Conservation (phyloP, 2,797 vertebrate species). For the Etheostoma perlongum region DNA sequence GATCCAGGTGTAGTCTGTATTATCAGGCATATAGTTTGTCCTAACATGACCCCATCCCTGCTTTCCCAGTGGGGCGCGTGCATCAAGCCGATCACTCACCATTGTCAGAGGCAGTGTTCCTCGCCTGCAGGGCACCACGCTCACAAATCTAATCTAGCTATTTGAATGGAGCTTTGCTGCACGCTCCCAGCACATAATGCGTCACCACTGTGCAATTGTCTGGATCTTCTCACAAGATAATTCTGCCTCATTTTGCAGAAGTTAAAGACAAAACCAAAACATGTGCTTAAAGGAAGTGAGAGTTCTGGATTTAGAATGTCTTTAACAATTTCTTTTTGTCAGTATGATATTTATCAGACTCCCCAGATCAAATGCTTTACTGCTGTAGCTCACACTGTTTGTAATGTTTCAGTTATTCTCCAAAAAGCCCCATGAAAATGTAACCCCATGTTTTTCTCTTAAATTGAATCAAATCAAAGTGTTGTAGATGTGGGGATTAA, state of each 20-base stretch:
- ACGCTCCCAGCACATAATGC: slow-evolving; percentile 59
- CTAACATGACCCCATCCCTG: slow-evolving; percentile 39
- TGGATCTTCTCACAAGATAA: slow-evolving; percentile 77
- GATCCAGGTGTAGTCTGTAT: slow-evolving; percentile 10
- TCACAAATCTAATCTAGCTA: slow-evolving; percentile 79
- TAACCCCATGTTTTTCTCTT: slow-evolving; percentile 7
- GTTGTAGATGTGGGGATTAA: not conserved
- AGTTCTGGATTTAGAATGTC: slow-evolving; percentile 1
- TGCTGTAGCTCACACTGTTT: slow-evolving; percentile 7
- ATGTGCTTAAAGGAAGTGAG: slow-evolving; percentile 7
- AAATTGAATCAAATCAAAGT: slow-evolving; percentile 6
- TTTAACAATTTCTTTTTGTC: not conserved
- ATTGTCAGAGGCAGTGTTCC: slow-evolving; percentile 64
- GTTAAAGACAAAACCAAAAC: slow-evolving; percentile 36
- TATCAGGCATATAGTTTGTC: slow-evolving; percentile 37
- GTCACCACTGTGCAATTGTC: slow-evolving; percentile 76
- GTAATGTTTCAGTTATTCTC: slow-evolving; percentile 27
- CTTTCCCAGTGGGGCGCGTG: slow-evolving; percentile 35
- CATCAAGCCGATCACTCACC: slow-evolving; percentile 64
- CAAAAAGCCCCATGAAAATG: slow-evolving; percentile 19
- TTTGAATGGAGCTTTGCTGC: slow-evolving; percentile 76
- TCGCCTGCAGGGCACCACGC: slow-evolving; percentile 63
- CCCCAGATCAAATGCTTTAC: slow-evolving; percentile 28
- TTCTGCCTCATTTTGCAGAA: slow-evolving; percentile 61
- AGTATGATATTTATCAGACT: slow-evolving; percentile 36